Evolutionary conservation across 1,140 invertebrate genomes (phyloP).

Genomic region (Onthophagus taurus): DNA sequence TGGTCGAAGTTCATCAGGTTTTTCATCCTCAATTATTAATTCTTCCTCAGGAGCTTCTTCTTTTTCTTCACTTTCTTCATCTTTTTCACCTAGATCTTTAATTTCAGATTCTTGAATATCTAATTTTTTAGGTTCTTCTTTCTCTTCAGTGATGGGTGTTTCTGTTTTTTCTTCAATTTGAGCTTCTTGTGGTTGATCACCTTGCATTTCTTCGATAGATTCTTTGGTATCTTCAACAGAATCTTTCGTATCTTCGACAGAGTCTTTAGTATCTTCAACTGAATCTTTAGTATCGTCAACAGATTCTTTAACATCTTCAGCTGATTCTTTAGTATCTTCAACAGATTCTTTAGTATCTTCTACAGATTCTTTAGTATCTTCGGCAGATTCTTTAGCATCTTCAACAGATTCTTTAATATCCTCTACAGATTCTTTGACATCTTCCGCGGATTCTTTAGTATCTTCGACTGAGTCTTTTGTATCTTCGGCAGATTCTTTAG

Average conservation of each 20-base stretch:
- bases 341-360: conserved; percentile 28
- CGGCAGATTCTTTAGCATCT: conserved; percentile 14
- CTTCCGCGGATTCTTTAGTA: conserved; percentile 45
- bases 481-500: background rate
- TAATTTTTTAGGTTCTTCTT: conserved; percentile 17
- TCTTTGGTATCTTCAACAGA: too few species aligned
- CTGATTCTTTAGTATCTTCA: conserved; percentile 17
- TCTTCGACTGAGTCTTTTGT: conserved; percentile 15
- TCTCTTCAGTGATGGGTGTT: conserved; percentile 11
- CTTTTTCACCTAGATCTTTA: background rate
- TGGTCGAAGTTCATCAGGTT: conserved; percentile 65
- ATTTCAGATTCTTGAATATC: background rate
- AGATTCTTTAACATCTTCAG: conserved; percentile 1
- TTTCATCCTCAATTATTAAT: conserved; percentile 55
- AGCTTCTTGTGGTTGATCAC: too few species aligned
- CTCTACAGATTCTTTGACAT: conserved; percentile 33
- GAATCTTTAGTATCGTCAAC: background rate
- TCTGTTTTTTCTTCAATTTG: conserved; percentile 13
- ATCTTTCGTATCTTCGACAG: too few species aligned
- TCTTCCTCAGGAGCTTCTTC: conserved; percentile 40
- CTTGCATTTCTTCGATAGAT: too few species aligned
- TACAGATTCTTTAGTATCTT: conserved; percentile 19
- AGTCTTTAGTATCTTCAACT: too few species aligned
- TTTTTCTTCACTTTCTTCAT: conserved; percentile 12
- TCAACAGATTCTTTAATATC: conserved; percentile 10